These are phyloP conservation scores for Pherbina coryleti DNA, from an alignment of 2,888 invertebrate species.

Conservation along the genomic window DNA sequence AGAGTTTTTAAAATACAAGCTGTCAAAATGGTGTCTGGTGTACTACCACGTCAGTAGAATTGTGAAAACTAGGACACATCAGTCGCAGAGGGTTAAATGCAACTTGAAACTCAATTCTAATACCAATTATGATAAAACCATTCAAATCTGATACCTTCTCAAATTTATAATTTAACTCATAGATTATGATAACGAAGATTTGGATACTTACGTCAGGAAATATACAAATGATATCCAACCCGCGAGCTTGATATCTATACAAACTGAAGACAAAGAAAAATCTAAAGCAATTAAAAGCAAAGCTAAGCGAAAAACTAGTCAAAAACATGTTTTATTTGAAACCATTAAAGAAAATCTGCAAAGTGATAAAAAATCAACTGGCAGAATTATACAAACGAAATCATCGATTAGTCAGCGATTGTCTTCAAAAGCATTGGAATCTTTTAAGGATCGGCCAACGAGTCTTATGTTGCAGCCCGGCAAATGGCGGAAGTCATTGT, in stretches of 20 bases:
- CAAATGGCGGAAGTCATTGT: conserved; percentile 78
- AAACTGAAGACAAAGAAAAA: not conserved
- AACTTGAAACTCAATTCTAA: too few species aligned
- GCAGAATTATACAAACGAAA: not conserved
- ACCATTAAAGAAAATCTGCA: not conserved
- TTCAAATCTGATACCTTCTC: not conserved
- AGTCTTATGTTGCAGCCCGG: conserved; percentile 74
- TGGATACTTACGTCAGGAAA: not conserved
- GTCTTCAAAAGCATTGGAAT: not conserved
- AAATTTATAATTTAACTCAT: not conserved
- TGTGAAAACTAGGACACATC: too few species aligned
- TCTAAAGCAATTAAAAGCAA: not conserved
- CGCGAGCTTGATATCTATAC: not conserved
- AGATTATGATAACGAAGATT: not conserved
- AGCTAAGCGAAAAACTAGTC: conserved; percentile 20
- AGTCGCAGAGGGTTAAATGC: too few species aligned
- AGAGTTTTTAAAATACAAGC: too few species aligned
- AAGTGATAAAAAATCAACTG: not conserved
- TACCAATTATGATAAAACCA: too few species aligned
- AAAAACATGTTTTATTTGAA: conserved; percentile 46
- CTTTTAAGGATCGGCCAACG: conserved; percentile 6
- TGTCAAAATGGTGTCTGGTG: too few species aligned
- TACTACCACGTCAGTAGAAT: too few species aligned
- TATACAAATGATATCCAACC: not conserved
- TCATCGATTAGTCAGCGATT: not conserved